Percentiles rank a stretch among this genome's conserved stretches.
These are phyloP conservation scores for Arbacia lixula DNA, from an alignment of 53 echinoderm and acorn worm species.

Conservation along the genomic window DNA sequence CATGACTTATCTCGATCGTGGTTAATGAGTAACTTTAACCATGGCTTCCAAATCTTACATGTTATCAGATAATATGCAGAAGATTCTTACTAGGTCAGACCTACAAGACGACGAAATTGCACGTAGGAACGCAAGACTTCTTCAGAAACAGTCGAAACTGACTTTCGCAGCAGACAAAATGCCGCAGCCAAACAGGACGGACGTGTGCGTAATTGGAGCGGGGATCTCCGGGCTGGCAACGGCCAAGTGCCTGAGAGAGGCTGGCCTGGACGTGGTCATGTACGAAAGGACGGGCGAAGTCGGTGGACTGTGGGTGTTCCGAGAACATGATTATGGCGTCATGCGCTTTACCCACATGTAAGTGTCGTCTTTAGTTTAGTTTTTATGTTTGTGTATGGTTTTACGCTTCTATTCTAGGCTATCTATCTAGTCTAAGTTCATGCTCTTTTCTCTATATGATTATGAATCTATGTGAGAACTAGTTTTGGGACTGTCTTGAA, in stretches of 20 bases:
- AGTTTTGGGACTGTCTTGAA: no score
- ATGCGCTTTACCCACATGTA: slow-evolving; percentile 98
- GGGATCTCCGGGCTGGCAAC: slow-evolving; percentile 93
- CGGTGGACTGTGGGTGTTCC: slow-evolving; percentile 90
- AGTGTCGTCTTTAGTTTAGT: no score
- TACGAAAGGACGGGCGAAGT: slow-evolving; percentile 75
- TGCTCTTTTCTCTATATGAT: no score
- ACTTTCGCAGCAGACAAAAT: slow-evolving; percentile 36
- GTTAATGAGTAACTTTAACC: slow-evolving; percentile 23
- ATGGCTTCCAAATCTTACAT: not conserved
- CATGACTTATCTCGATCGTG: no score
- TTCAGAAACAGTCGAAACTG: not conserved
- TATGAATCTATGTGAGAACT: no score
- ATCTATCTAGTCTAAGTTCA: no score
- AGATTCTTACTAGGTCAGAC: slow-evolving; percentile 10
- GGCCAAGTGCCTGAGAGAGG: slow-evolving; percentile 86
- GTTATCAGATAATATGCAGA: slow-evolving; percentile 25
- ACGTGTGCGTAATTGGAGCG: slow-evolving; percentile 95
- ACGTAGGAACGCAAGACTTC: not conserved
- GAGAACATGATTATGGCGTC: slow-evolving; percentile 85
- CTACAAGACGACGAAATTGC: slow-evolving; percentile 4
- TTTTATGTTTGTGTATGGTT: no score
- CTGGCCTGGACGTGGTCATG: slow-evolving; percentile 77
- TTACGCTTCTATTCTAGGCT: no score
- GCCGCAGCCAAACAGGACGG: slow-evolving; percentile 41